Percentiles rank a stretch among this genome's conserved stretches.
Conservation (phyloP, 1,140 invertebrate genomes). For the Neodiprion fabricii region DNA sequence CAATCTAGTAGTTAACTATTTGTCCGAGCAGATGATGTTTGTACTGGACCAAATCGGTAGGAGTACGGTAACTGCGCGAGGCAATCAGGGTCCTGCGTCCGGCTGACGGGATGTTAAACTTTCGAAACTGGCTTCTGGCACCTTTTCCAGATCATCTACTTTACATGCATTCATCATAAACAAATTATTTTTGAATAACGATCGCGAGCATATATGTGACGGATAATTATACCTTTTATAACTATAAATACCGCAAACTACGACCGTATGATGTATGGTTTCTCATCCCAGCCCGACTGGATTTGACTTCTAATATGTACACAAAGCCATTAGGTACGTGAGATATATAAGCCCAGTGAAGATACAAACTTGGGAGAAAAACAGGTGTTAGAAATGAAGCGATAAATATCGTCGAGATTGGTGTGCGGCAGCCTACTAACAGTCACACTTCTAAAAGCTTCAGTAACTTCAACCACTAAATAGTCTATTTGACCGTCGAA, state of each 20-base stretch:
- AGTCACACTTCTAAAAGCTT: not conserved
- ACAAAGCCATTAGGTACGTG: not conserved
- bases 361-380: not conserved
- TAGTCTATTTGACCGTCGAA: not conserved
- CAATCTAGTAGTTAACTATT: not conserved
- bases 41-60: not conserved
- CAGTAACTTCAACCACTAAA: not conserved
- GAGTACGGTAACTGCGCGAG: not conserved
- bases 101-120: not conserved
- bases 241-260: not conserved
- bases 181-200: not conserved
- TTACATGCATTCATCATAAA: not conserved
- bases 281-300: no score
- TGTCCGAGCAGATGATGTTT: not conserved
- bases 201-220: not conserved
- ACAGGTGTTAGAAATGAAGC: not conserved
- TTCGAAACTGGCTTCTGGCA: slow-evolving; percentile 3
- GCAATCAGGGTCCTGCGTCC: not conserved
- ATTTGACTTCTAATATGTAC: not conserved
- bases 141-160: not conserved
- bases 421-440: not conserved
- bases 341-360: not conserved
- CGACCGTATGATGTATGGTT: no score
- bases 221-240: not conserved
- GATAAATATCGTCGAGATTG: not conserved